Evolutionary conservation across 2,888 invertebrate genomes (phyloP), one percentile per base, ranked within the genome.

Genomic region (Callinectes sapidus): DNA sequence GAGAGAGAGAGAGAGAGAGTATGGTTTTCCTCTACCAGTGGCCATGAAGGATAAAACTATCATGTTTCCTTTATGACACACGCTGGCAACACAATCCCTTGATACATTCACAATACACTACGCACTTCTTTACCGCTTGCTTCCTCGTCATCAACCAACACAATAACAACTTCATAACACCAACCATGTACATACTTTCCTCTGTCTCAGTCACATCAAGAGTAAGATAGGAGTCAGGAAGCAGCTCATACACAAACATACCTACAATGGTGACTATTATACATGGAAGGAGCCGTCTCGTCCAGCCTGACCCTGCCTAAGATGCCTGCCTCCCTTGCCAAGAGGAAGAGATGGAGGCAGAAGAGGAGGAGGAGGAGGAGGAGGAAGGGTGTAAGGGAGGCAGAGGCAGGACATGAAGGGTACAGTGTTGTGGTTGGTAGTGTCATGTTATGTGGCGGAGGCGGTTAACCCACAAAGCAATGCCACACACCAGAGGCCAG

Each of bases 401-500:
- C n/a, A n/a, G 81, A 23, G 89, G 6, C 23, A 39, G 71, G 48
- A 48, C 48, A 48, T 8, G 61, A n/a, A 77, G n/a, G 90, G 39
- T 35, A 35, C 18, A 10, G 32, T 8, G 61, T 23, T n/a, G 42
- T 23, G 48, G 66, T 16, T 13, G 18, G 61, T n/a, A 18, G 35
- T n/a, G 48, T 87, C n/a, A 10, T 42, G 28, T 87, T 42, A 54
- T 87, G 39, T 54, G 55, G 42, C 5, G 54, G 54, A 87, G 54
- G 32, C 16, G 48, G 48, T 48, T 10, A n/a, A 87, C 87, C 48
- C 48, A 48, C 87, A 87, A 87, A 48, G 48, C 87, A n/a, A 18
- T 55, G 61, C 23, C 87, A 48, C 42, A 87, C 48, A 28, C 28
- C 54, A 32, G 61, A 61, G 23, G 61, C 61, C 23, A 6, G 61